Base-by-base conservation (phyloP, 2,797 vertebrate genomes). In the Scolopax bukidnonensis region DNA sequence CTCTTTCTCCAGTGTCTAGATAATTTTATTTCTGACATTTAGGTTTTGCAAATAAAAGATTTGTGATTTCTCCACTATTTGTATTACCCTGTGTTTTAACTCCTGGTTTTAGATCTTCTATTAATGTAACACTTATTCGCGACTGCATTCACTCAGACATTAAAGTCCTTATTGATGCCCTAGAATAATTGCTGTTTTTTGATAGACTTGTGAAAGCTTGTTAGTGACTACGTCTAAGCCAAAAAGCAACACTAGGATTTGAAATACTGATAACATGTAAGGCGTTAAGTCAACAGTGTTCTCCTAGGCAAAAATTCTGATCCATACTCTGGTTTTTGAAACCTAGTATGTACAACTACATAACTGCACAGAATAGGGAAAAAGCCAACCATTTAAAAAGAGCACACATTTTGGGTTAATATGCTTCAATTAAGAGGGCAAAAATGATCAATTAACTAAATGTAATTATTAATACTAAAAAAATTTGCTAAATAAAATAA, bases 201-300 rank as follows among this genome's bases (percentile, higher is more conserved):
- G 45, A 76, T 45, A 94, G 69, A 92, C 84, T 93, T 96, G 47
- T 65, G 61, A 96, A 82, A 92, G 23, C 70, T 89, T 95, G 74
- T 89, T 95, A 95, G 75, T 67, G 85, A 95, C 89, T 84, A 45
- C 14, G 53, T 1, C 0, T 65, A 90, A 84, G 45, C 40, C 38
- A 63, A 90, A 93, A 94, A 68, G 82, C 63, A 87, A n/a, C 30
- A 45, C 24, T 32, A 61, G 64, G 48, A 95, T 93, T 89, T 89
- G 87, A 91, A 95, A 89, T 56, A 60, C 23, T 85, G 19, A 56
- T 56, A 85, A 89, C 4, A 17, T 24, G 65, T 59, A 83, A 40
- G 30, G 50, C 51, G 10, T n/a, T 87, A 86, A 78, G 30, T 53
- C 73, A 86, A 94, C 48, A 63, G 32, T 3, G 10, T 68, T 64